Evolutionary conservation across 2,888 invertebrate species (phyloP), one percentile per base, ranked within the genome.

Genomic region (Rhorus exstirpatorius): DNA sequence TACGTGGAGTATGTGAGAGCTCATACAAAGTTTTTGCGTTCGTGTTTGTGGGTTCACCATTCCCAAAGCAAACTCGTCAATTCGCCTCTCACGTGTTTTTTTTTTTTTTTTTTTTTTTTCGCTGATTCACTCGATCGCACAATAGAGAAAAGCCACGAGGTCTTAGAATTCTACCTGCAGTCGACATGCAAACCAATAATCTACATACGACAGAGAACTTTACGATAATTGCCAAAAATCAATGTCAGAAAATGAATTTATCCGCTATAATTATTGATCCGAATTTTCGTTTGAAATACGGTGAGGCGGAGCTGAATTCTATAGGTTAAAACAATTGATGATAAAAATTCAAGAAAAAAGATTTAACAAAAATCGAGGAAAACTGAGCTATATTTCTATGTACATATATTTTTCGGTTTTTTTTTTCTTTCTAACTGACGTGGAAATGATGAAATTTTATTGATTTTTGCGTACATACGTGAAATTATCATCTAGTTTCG

Each of bases 401-500:
- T 68, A 0, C 6, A 3, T 0, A n/a, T 53, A n/a, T 35, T 35
- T 35, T 31, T 12, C 10, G 19, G 4, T 53, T 4, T 12, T 7
- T 7, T n/a, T 14, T 1, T 31, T 68, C 4, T 41, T 31, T 53
- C 53, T 24, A 49, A 14, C 77, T 68, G 2, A 61, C 10, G 49
- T n/a, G 21, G 55, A 63, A 58, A 24, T n/a, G 68, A 26, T 24
- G 44, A 49, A 14, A 67, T 51, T 79, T 79, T 76, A 79, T 75
- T 79, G 35, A 70, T 53, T 58, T 60, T 55, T 67, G 58, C 44
- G 19, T 79, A 68, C 60, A 77, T 60, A 63, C 44, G 61, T n/a
- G 51, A 19, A 46, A 41, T 35, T 70, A 21, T 7, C 19, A 7
- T 70, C 76, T 80, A 83, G 55, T 93, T 96, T 93, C 96, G 95